phyloP scores from a whole-genome alignment of 2,888 invertebrate species.

The Sisyra nigra region DNA sequence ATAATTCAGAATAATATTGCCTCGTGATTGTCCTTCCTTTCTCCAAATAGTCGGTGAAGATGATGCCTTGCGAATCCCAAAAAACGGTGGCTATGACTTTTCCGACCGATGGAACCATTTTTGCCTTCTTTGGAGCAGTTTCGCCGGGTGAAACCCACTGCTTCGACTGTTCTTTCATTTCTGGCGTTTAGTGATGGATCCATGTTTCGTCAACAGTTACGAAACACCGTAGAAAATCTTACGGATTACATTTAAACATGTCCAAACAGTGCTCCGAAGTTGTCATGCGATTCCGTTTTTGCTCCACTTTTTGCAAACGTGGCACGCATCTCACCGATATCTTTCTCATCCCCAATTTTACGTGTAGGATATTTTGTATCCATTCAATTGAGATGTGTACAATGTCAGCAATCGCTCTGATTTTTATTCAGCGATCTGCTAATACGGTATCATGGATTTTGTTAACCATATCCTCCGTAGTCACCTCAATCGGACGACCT shows the following conservation, averaged over 20 bases:
- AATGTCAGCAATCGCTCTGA: slow-evolving; percentile 17
- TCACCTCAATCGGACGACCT: no score
- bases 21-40: no score
- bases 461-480: slow-evolving; percentile 15
- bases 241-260: slow-evolving; percentile 17
- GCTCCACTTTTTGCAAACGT: slow-evolving; percentile 18
- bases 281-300: no score
- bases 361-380: slow-evolving; percentile 15
- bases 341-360: slow-evolving; percentile 18
- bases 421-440: no score
- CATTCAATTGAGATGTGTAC: slow-evolving; percentile 16
- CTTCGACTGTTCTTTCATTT: no score
- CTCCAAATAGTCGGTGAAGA: no score
- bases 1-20: no score
- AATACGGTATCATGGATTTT: slow-evolving; percentile 18
- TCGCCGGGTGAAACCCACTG: no score
- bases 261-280: no score
- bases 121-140: slow-evolving; percentile 14
- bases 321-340: slow-evolving; percentile 20
- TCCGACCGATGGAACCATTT: slow-evolving; percentile 12
- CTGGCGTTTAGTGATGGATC: no score
- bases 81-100: slow-evolving; percentile 14
- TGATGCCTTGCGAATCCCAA: no score
- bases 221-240: slow-evolving; percentile 18
- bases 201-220: slow-evolving; percentile 23